These are phyloP conservation scores for Semaprochilodus insignis DNA, from an alignment of 2,797 vertebrate genomes.

Conservation along the genomic window DNA sequence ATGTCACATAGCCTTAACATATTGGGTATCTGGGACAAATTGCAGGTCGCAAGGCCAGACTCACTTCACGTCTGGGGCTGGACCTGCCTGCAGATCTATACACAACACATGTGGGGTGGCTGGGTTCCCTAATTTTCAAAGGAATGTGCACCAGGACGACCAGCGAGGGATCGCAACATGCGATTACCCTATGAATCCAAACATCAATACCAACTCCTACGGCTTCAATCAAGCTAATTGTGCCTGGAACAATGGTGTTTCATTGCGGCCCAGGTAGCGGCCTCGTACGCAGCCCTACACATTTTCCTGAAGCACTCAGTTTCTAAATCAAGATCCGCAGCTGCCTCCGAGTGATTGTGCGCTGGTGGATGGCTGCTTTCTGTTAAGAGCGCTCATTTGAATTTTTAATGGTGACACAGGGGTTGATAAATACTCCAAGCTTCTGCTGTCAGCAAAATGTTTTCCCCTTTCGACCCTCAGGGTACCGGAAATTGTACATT, in stretches of 20 bases:
- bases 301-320: conserved; percentile 41
- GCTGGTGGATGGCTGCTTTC: conserved; percentile 62
- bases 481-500: conserved; percentile 43
- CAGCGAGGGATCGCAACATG: background rate
- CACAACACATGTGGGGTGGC: background rate
- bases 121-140: conserved; percentile 4
- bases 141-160: background rate
- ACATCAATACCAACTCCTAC: conserved; percentile 24
- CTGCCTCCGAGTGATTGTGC: conserved; percentile 54
- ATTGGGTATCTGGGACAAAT: conserved; percentile 49
- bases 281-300: conserved; percentile 44
- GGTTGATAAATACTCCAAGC: conserved; percentile 67
- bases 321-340: conserved; percentile 45
- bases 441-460: conserved; percentile 54
- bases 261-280: conserved; percentile 50
- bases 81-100: conserved; percentile 12
- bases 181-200: conserved; percentile 30
- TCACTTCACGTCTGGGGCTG: background rate
- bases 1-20: conserved; percentile 51
- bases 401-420: conserved; percentile 69
- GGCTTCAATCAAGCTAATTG: conserved; percentile 59
- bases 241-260: conserved; percentile 53
- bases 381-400: conserved; percentile 68
- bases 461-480: conserved; percentile 50
- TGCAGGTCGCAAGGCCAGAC: conserved; percentile 5